Base-by-base conservation (phyloP, 2,888 invertebrate species). In the Chalcosyrphus nemorum region DNA sequence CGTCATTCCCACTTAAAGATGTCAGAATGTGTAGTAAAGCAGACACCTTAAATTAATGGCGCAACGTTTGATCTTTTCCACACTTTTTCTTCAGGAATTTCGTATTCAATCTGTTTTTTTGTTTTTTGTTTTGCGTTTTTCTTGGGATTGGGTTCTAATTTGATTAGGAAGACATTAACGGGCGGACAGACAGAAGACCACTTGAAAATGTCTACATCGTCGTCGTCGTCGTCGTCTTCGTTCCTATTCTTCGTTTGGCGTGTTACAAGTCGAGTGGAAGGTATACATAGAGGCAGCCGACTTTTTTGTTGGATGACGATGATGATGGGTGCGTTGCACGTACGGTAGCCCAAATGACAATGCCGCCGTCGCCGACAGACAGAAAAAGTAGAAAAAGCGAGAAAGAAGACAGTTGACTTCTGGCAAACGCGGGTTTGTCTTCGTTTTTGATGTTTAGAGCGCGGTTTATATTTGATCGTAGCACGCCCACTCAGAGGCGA, bases 1-100 rank as follows among this genome's bases (percentile, higher is more conserved):
- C 89, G 89, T 89, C 89, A 87, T 89, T 88, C 88, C 88, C 90
- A 90, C 90, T 90, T 89, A 86, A 87, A 87, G 87, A 88, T 89
- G 89, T 89, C 90, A 89, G 87, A 86, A 84, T 86, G 61, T 86
- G 75, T 86, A 80, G 57, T 75, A 77, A 80, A 75, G 59, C 78
- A 84, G 86, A 86, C 86, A 86, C 84, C 84, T 76, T 70, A 84
- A 84, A 84, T 84, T 72, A 80, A 74, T 70, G 84, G 74, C 84
- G 78, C 84, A 63, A 38, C 74, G 80, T 84, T 84, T 84, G 84
- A 84, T 84, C 68, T 84, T 56, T 65, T 70, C 81, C 56, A 70
- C 75, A 81, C 61, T 70, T 75, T 70, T 78, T 57, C 45, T 13
- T n/a, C 7, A 43, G 32, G 43, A 38, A 41, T 57, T 65, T 41